Evolutionary conservation across 2,888 invertebrate species (phyloP).

Genomic region (Amphiduros pacificus): DNA sequence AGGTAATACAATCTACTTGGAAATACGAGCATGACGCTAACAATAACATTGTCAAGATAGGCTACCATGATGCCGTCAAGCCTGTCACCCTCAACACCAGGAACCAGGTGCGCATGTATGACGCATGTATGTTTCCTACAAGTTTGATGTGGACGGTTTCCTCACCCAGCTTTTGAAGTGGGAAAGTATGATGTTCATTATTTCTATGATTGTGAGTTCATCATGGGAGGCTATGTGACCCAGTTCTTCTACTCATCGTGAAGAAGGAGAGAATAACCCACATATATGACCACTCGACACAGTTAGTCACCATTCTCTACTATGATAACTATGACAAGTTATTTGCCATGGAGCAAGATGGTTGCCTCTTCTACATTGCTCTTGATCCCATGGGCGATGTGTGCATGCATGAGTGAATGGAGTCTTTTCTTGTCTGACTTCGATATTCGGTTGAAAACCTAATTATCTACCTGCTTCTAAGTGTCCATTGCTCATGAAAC

Average conservation of each 20-base stretch:
- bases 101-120: slow-evolving; percentile 85
- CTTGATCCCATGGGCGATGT: slow-evolving; percentile 66
- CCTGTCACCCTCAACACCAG: slow-evolving; percentile 88
- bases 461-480: too few relatives aligned
- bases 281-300: slow-evolving; percentile 89
- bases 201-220: slow-evolving; percentile 85
- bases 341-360: slow-evolving; percentile 50
- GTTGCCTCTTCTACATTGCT: slow-evolving; percentile 46
- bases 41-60: slow-evolving; percentile 75
- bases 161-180: slow-evolving; percentile 87
- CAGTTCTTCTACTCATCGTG: slow-evolving; percentile 94
- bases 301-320: slow-evolving; percentile 86
- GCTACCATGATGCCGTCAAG: slow-evolving; percentile 82
- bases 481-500: too few relatives aligned
- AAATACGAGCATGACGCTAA: slow-evolving; percentile 53
- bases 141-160: slow-evolving; percentile 86
- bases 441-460: too few relatives aligned
- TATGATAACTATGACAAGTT: slow-evolving; percentile 75
- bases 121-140: slow-evolving; percentile 91
- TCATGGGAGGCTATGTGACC: slow-evolving; percentile 84
- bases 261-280: slow-evolving; percentile 86
- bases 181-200: slow-evolving; percentile 89
- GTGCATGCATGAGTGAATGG: too few relatives aligned
- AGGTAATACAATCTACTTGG: slow-evolving; percentile 65
- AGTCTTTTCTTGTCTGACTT: too few relatives aligned